Evolutionary conservation across 2,797 vertebrate species (phyloP).

Genomic region (Pseudochirops corinnae): DNA sequence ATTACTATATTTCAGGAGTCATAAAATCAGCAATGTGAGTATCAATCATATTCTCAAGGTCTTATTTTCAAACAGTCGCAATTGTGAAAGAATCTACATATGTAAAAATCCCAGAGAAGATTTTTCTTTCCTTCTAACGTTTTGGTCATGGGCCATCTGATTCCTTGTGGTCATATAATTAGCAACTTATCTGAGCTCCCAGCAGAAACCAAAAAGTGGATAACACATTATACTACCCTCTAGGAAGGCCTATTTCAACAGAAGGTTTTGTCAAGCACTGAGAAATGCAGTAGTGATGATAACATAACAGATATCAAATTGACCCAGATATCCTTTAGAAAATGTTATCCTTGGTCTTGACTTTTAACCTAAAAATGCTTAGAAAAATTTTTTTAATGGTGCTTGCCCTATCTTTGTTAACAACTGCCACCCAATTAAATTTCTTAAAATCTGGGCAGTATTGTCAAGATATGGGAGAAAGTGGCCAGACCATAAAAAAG

Average conservation of each 20-base stretch:
- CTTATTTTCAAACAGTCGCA: conserved; percentile 3
- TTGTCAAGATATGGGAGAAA: conserved; percentile 43
- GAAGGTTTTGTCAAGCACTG: background rate
- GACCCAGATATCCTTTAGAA: conserved; percentile 26
- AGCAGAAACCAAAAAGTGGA: background rate
- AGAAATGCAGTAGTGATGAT: conserved; percentile 21
- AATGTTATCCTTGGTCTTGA: background rate
- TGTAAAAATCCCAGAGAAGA: background rate
- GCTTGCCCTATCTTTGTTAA: conserved; percentile 21
- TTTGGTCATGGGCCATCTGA: background rate
- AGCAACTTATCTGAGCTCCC: background rate
- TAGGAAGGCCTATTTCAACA: background rate
- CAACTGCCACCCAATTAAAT: conserved; percentile 4
- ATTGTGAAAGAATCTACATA: background rate
- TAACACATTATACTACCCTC: background rate
- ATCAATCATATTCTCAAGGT: conserved; percentile 13
- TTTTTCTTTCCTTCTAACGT: background rate
- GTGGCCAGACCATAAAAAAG: conserved; percentile 37
- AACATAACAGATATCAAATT: background rate
- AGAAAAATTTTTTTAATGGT: background rate
- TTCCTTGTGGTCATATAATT: background rate
- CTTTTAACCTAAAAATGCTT: conserved; percentile 7
- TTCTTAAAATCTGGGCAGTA: conserved; percentile 48
- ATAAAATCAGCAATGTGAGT: background rate
- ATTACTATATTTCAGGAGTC: conserved; percentile 3